Evolutionary conservation across 2,113 vertebrate genomes (phyloP).

Genomic region (Cichladusa arquata): DNA sequence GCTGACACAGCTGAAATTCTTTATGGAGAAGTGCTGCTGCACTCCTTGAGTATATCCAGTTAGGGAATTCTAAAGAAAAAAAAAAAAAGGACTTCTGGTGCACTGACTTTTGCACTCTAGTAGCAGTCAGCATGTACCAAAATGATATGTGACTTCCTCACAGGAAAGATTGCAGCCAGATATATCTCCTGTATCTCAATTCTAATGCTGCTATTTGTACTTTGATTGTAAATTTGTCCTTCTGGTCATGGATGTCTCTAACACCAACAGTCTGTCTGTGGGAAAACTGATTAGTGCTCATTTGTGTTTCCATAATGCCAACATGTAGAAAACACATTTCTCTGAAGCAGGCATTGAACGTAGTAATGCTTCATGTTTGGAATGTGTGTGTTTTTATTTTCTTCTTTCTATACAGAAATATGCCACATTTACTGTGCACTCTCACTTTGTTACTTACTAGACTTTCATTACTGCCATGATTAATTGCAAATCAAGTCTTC

Average conservation of each 20-base stretch:
- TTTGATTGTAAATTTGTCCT: not conserved
- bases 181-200: not conserved
- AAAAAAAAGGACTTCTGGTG: not conserved
- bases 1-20: not conserved
- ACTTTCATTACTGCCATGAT: not conserved
- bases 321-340: not conserved
- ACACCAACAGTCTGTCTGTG: not conserved
- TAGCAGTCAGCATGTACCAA: not conserved
- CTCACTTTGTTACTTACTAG: not conserved
- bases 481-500: not conserved
- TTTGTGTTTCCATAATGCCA: not conserved
- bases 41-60: not conserved
- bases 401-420: not conserved
- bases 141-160: not conserved
- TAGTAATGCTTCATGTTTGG: not conserved
- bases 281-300: not conserved
- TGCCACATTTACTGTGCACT: not conserved
- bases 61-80: not conserved
- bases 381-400: not conserved
- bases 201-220: not conserved
- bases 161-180: not conserved
- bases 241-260: not conserved
- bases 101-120: not conserved
- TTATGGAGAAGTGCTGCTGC: not conserved
- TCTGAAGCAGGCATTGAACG: not conserved